Conservation (phyloP, 1,140 invertebrate species). For the Pseudomyrmex gracilis region DNA sequence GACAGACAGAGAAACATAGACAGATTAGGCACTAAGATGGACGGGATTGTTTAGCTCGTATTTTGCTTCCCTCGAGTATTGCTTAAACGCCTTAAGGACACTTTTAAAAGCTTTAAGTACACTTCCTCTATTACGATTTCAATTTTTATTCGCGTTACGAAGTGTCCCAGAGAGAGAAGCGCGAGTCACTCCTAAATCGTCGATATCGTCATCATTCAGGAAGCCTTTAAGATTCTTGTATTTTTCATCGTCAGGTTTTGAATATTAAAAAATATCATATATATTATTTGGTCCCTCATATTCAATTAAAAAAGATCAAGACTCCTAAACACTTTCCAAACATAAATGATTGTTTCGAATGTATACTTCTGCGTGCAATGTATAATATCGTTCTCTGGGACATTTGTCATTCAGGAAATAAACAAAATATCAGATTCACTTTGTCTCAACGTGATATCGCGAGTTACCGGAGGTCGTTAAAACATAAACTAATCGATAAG, state of each 20-base stretch:
- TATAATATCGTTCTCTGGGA: neutral
- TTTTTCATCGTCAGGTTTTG: too few species aligned
- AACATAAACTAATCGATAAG: conserved; percentile 8
- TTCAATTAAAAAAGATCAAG: neutral
- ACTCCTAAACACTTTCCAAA: neutral
- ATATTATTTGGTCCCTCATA: too few species aligned
- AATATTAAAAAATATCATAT: too few species aligned
- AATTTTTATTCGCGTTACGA: neutral
- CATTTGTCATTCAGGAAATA: conserved; percentile 21
- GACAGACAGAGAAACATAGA: too few species aligned
- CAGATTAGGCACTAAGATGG: conserved; percentile 81
- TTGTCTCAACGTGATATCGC: neutral
- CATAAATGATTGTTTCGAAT: too few species aligned
- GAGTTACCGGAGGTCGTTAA: neutral
- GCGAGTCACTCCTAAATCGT: too few species aligned
- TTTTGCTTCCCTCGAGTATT: conserved; percentile 68
- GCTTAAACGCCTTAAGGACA: conserved; percentile 74
- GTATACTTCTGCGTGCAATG: too few species aligned
- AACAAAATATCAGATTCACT: conserved; percentile 11
- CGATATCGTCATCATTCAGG: too few species aligned
- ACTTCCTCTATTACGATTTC: conserved; percentile 69
- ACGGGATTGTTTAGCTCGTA: conserved; percentile 77
- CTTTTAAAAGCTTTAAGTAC: conserved; percentile 79
- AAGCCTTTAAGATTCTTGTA: too few species aligned
- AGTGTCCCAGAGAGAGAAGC: too few species aligned